These are phyloP conservation scores for Griposia aprilina DNA, from an alignment of 2,888 invertebrate species.

Conservation along the genomic window DNA sequence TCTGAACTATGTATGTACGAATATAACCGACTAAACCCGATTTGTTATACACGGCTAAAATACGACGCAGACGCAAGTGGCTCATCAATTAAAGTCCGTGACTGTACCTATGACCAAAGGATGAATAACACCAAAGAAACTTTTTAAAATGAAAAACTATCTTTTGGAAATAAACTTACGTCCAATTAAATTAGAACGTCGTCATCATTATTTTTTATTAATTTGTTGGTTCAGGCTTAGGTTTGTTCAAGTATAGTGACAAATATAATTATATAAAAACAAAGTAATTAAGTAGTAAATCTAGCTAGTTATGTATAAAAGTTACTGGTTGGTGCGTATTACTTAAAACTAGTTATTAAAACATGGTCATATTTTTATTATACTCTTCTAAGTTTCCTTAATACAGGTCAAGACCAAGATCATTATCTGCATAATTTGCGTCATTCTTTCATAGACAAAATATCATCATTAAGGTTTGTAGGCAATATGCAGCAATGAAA, in stretches of 20 bases:
- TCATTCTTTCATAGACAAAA: neutral
- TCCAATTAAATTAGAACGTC: too few species aligned
- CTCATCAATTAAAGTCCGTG: too few species aligned
- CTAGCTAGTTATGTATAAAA: neutral
- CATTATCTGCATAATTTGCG: neutral
- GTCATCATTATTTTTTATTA: too few species aligned
- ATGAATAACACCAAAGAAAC: too few species aligned
- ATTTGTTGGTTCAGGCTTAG: too few species aligned
- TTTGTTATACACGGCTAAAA: too few species aligned
- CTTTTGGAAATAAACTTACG: too few species aligned
- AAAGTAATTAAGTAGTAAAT: neutral
- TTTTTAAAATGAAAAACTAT: too few species aligned
- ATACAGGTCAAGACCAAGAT: conserved; percentile 19
- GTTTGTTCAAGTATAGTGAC: neutral
- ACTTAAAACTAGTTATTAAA: neutral
- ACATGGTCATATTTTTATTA: neutral
- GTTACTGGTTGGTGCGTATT: conserved; percentile 22
- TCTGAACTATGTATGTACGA: too few species aligned
- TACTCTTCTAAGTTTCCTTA: neutral
- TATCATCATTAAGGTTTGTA: neutral
- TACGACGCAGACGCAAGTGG: too few species aligned
- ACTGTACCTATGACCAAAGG: too few species aligned
- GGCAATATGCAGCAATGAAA: neutral
- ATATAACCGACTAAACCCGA: too few species aligned
- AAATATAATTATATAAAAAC: neutral